phyloP scores from a whole-genome alignment of 2,797 vertebrate genomes.

The Sternotherus odoratus region DNA sequence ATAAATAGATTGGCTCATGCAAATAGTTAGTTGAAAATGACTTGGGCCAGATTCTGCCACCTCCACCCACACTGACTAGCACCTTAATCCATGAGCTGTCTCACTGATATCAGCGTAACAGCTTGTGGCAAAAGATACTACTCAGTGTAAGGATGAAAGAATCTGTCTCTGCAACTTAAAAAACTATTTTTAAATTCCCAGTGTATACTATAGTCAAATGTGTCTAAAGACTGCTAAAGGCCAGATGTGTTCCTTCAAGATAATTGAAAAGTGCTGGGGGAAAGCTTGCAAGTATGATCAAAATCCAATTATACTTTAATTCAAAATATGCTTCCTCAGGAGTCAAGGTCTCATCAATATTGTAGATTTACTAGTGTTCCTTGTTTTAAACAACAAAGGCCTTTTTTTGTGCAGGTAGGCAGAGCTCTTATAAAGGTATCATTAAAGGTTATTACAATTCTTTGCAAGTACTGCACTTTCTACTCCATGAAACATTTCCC shows the following conservation, averaged over 20 bases:
- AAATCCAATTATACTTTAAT: neutral
- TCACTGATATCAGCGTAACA: neutral
- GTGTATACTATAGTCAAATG: neutral
- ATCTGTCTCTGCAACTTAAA: constrained; percentile 43
- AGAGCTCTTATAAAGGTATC: neutral
- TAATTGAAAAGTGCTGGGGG: constrained; percentile 6
- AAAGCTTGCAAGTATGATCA: neutral
- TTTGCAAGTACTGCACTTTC: constrained; percentile 16
- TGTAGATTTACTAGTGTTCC: neutral
- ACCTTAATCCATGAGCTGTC: neutral
- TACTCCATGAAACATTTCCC: constrained; percentile 43
- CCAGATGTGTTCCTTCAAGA: neutral
- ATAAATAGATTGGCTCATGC: neutral
- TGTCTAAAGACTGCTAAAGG: neutral
- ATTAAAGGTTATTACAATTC: neutral
- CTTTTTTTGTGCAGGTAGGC: neutral
- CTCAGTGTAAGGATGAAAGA: neutral
- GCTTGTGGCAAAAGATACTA: constrained; percentile 18
- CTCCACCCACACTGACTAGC: neutral
- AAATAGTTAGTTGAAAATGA: neutral
- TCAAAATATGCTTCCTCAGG: neutral
- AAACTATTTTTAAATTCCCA: neutral
- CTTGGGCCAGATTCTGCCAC: neutral
- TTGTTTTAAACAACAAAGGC: neutral
- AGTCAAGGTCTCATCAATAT: neutral